A percentile compares a stretch with the other conserved stretches of the same genome.
These are phyloP conservation scores for Tachysurus vachellii DNA, from an alignment of 2,113 vertebrate genomes.

Conservation along the genomic window DNA sequence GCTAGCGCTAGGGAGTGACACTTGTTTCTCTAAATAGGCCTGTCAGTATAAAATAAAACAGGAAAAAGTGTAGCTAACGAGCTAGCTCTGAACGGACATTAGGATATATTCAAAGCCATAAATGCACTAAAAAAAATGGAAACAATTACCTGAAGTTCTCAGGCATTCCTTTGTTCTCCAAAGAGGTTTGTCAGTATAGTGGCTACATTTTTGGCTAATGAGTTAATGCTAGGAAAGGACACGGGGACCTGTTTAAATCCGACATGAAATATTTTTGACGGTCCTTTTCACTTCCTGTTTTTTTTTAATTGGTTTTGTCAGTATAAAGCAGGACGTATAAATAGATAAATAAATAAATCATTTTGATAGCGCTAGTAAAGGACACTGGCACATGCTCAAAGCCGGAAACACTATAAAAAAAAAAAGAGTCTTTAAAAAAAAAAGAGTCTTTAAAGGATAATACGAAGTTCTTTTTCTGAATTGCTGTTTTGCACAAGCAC, in stretches of 20 bases:
- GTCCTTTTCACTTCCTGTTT: not conserved
- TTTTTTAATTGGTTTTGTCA: not conserved
- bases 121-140: not conserved
- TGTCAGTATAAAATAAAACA: not conserved
- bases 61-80: not conserved
- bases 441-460: not conserved
- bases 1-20: not conserved
- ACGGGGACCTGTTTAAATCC: not conserved
- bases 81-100: not conserved
- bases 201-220: constrained; percentile 15
- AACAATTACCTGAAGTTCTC: constrained; percentile 8
- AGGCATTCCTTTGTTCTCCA: not conserved
- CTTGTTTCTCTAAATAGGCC: not conserved
- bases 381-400: not conserved
- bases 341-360: not conserved
- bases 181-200: constrained; percentile 21
- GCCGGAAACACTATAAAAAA: not conserved
- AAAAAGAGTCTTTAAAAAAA: not conserved
- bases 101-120: not conserved
- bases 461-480: not conserved
- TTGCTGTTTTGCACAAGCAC: not conserved
- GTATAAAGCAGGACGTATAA: not conserved
- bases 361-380: not conserved
- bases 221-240: constrained; percentile 14
- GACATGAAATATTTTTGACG: not conserved